Evolutionary conservation across 2,888 invertebrate genomes (phyloP).

Genomic region (Spisula solida): DNA sequence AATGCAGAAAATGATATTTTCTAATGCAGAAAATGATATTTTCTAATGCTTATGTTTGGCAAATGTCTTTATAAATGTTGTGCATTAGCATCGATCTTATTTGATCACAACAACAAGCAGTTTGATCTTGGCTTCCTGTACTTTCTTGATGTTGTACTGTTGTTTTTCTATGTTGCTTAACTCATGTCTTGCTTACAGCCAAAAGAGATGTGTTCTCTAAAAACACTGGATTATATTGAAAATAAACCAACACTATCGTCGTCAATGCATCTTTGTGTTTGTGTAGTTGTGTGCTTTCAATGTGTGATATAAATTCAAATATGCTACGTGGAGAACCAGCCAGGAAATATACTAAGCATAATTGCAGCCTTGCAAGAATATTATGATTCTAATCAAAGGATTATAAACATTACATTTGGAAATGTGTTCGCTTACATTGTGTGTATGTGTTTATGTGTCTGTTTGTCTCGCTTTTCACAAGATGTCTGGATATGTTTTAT

Average conservation of each 20-base stretch:
- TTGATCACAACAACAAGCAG: not conserved
- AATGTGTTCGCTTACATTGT: not conserved
- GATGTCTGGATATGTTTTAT: not conserved
- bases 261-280: conserved; percentile 2
- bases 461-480: conserved; percentile 8
- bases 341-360: not conserved
- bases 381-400: not conserved
- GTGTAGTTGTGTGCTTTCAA: not conserved
- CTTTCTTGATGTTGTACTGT: conserved; percentile 3
- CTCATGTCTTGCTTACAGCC: not conserved
- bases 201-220: not conserved
- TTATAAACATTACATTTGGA: not conserved
- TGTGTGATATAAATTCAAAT: not conserved
- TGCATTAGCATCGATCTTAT: not conserved
- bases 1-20: too few relatives aligned
- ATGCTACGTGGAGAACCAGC: not conserved
- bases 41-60: not conserved
- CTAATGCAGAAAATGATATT: not conserved
- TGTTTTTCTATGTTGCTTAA: conserved; percentile 5
- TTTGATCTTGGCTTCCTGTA: not conserved
- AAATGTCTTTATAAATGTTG: not conserved
- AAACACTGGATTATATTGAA: not conserved
- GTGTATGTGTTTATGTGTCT: conserved; percentile 4
- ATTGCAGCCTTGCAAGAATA: not conserved
- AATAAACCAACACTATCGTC: not conserved